Evolutionary conservation across 2,797 vertebrate genomes (phyloP).

Genomic region (Mus caroli): DNA sequence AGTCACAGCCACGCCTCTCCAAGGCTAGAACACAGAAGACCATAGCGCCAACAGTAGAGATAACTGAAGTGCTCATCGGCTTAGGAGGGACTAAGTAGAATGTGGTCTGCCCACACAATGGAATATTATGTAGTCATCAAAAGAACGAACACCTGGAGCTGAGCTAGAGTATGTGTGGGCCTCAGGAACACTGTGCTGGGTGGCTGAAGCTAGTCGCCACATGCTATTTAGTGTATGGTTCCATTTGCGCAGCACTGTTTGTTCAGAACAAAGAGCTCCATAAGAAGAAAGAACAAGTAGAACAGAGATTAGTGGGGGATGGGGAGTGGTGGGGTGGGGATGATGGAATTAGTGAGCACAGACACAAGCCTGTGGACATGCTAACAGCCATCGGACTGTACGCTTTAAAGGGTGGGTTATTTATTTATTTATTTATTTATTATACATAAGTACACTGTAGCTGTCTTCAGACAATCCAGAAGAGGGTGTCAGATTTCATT

Average conservation of each 20-base stretch:
- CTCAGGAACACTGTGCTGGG: background rate
- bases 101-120: background rate
- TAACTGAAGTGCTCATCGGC: background rate
- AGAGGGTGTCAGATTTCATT: too few species aligned
- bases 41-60: background rate
- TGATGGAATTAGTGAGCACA: too few species aligned
- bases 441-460: too few species aligned
- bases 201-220: too few species aligned
- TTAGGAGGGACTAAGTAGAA: background rate
- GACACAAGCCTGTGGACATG: background rate
- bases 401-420: background rate
- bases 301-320: too few species aligned
- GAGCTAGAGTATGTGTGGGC: background rate
- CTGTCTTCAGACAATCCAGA: too few species aligned
- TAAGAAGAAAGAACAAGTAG: background rate
- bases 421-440: too few species aligned
- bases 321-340: too few species aligned
- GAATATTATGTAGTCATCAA: background rate
- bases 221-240: background rate
- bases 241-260: too few species aligned
- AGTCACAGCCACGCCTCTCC: background rate
- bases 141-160: background rate
- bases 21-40: background rate
- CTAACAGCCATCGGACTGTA: background rate
- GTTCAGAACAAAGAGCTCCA: background rate